Base-by-base conservation (phyloP, 2,113 vertebrate species). In the Triplophysa tibetana region DNA sequence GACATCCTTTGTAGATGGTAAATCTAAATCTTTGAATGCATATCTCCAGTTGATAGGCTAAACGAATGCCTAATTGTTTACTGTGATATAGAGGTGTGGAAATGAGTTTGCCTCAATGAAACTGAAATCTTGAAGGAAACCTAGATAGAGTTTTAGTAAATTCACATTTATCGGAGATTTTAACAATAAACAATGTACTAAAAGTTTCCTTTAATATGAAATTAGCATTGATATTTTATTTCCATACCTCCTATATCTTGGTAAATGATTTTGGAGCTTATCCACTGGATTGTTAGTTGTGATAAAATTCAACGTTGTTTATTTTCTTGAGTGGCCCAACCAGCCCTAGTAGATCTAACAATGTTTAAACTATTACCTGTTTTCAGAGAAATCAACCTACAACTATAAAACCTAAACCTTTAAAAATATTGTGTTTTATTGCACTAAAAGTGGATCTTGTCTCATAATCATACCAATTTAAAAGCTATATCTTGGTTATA, bases 1-100 rank as follows among this genome's bases (percentile, higher is more conserved):
- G 21, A 11, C 45, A 26, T 45, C 56, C 54, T 41, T 19, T 29
- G 61, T 79, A 92, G 92, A 78, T 86, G 92, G 90, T 92, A 88
- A 90, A 61, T 60, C 38, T 64, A 24, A 23, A 8, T n/a, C 58
- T n/a, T 58, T 50, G 19, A 66, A 77, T 58, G 33, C 54, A 19
- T 29, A 56, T 68, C 16, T 65, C 74, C 74, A 76, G 74, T 76
- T 76, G 74, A 76, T 65, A 76, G 74, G 74, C 74, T 76, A 65
- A 65, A 50, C 17, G 33, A 45, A 76, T 52, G 17, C 62, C 74
- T 76, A 76, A 76, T 76, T 76, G 62, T 76, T 76, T 54, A n/a
- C 74, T 52, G 21, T 2, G 43, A 65, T 65, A 23, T 65, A 52
- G 61, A 76, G 12, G 62, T 65, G 43, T 76, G 62, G 13, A 41